Conservation (phyloP, 2,113 vertebrate genomes). For the Diadophis punctatus region DNA sequence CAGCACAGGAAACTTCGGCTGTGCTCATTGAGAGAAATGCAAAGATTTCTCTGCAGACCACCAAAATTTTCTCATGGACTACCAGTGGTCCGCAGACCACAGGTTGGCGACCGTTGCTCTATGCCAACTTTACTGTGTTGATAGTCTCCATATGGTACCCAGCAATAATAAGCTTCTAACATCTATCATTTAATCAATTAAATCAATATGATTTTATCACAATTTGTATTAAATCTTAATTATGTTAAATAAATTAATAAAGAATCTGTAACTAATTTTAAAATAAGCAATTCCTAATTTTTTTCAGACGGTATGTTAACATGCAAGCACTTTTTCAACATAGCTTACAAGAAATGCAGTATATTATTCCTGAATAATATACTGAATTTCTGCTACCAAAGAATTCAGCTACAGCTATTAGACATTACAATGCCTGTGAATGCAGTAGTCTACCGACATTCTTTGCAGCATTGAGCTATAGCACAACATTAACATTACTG, state of each 20-base stretch:
- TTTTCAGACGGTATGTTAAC: neutral
- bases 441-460: neutral
- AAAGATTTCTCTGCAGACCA: no score
- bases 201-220: neutral
- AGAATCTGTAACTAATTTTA: neutral
- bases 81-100: no score
- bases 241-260: rapidly evolving
- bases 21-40: no score
- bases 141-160: neutral
- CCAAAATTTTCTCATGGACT: no score
- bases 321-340: neutral
- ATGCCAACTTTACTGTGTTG: neutral
- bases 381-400: neutral
- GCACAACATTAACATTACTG: neutral
- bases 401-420: neutral
- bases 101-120: no score
- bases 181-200: neutral
- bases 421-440: neutral
- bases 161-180: neutral
- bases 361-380: neutral
- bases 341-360: neutral
- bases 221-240: neutral
- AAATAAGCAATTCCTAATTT: neutral
- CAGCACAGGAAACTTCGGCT: no score
- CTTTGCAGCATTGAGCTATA: neutral